These are phyloP conservation scores for Tiaroga cobitis DNA, from an alignment of 2,797 vertebrate species.

Conservation along the genomic window DNA sequence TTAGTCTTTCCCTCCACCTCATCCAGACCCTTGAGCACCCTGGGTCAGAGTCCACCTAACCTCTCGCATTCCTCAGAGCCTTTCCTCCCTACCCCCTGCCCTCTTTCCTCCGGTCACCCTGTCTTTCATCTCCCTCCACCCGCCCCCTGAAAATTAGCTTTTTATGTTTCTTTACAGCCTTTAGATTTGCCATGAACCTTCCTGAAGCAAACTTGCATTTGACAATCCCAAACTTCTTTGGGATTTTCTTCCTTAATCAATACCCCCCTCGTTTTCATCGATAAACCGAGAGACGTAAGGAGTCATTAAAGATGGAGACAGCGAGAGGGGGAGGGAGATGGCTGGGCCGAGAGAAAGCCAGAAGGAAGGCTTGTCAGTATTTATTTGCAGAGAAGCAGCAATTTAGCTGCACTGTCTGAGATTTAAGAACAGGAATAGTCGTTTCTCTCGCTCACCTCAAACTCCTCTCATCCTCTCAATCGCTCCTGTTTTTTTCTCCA, in stretches of 20 bases:
- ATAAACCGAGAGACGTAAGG: conserved; percentile 59
- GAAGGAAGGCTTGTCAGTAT: conserved; percentile 67
- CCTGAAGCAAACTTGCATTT: conserved; percentile 23
- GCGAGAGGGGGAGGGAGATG: conserved; percentile 36
- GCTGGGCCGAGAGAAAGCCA: conserved; percentile 46
- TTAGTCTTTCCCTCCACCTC: conserved; percentile 63
- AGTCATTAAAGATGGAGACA: conserved; percentile 35
- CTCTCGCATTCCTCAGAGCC: conserved; percentile 72
- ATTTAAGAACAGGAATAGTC: conserved; percentile 55
- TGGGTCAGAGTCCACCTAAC: conserved; percentile 72
- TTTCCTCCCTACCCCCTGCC: conserved; percentile 40
- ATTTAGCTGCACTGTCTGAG: conserved; percentile 56
- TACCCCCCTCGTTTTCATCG: conserved; percentile 66
- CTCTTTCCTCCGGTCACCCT: conserved; percentile 16
- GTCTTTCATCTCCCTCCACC: conserved; percentile 47
- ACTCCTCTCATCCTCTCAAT: conserved; percentile 37
- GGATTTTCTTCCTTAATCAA: conserved; percentile 66
- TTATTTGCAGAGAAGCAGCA: conserved; percentile 65
- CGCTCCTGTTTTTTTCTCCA: conserved; percentile 38
- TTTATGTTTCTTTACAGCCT: conserved; percentile 5
- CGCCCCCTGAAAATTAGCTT: not conserved
- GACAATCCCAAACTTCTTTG: conserved; percentile 52
- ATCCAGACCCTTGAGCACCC: conserved; percentile 56
- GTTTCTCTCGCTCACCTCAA: conserved; percentile 44
- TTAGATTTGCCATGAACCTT: conserved; percentile 34